Conservation (phyloP, 2,797 vertebrate genomes). For the Gymnoscopelus braueri region DNA sequence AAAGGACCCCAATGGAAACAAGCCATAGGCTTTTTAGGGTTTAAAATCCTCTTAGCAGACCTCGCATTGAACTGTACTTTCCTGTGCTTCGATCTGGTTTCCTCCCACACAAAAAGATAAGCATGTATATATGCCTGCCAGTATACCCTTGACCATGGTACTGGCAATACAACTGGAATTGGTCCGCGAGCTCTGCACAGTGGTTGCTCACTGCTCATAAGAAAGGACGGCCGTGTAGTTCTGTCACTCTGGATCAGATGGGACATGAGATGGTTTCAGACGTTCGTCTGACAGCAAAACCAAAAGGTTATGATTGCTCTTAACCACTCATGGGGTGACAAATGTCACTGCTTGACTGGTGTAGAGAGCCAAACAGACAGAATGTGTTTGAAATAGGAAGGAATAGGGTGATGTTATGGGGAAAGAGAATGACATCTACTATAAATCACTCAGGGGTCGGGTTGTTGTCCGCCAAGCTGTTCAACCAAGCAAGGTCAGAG, state of each 20-base stretch:
- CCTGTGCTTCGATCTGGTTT: too few species aligned
- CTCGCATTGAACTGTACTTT: too few species aligned
- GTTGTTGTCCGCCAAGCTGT: neutral
- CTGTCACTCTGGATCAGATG: constrained; percentile 49
- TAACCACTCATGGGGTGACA: constrained; percentile 56
- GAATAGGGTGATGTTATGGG: constrained; percentile 17
- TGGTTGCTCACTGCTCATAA: neutral
- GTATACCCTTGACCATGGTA: too few species aligned
- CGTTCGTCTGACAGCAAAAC: constrained; percentile 43
- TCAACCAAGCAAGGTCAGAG: constrained; percentile 2
- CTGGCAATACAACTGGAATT: too few species aligned
- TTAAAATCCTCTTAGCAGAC: too few species aligned
- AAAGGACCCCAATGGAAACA: too few species aligned
- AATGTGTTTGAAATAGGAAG: constrained; percentile 20
- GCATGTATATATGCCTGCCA: too few species aligned
- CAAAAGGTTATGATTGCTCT: constrained; percentile 64
- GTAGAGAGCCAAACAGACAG: constrained; percentile 20
- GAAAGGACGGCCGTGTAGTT: constrained; percentile 18
- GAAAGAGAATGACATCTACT: constrained; percentile 30
- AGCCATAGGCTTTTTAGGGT: too few species aligned
- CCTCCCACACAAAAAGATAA: too few species aligned
- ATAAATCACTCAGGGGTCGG: too few species aligned
- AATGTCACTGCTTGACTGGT: constrained; percentile 46
- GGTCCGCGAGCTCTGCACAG: too few species aligned
- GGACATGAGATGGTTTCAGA: constrained; percentile 35